phyloP scores from a whole-genome alignment of 2,113 vertebrate genomes.

The Columbina picui region DNA sequence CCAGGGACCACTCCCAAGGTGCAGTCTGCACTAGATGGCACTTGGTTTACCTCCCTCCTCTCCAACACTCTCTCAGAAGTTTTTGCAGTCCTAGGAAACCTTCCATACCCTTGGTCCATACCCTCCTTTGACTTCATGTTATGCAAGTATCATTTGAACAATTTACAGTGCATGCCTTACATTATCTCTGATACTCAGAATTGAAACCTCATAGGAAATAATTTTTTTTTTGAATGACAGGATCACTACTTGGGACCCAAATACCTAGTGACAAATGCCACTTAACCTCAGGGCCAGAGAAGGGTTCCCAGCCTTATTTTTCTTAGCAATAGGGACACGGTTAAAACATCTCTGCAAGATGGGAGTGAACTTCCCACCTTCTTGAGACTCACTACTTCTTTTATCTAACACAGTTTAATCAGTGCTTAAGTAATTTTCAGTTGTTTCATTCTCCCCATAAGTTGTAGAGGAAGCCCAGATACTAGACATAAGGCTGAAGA shows the following conservation, averaged over 20 bases:
- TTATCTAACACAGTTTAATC: neutral
- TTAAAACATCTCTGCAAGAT: neutral
- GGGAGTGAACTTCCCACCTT: fast-evolving
- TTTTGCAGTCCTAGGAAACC: neutral
- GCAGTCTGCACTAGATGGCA: neutral
- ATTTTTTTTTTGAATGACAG: neutral
- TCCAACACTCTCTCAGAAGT: neutral
- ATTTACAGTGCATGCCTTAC: neutral
- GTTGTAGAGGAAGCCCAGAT: neutral
- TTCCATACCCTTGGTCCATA: neutral
- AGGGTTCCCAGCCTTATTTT: neutral
- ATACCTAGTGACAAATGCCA: neutral
- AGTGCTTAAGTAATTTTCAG: neutral
- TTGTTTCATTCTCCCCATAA: neutral
- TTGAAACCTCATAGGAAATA: neutral
- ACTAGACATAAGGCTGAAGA: neutral
- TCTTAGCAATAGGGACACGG: neutral
- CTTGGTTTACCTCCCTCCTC: neutral
- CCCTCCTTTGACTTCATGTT: neutral
- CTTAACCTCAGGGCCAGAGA: neutral
- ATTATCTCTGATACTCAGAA: neutral
- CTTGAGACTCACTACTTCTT: neutral
- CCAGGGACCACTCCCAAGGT: neutral
- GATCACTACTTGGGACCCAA: neutral
- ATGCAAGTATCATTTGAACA: neutral